A percentile compares a stretch with the other conserved stretches of the same genome.
phyloP scores from a whole-genome alignment of 2,797 vertebrate species.

The Eulemur coronatus region DNA sequence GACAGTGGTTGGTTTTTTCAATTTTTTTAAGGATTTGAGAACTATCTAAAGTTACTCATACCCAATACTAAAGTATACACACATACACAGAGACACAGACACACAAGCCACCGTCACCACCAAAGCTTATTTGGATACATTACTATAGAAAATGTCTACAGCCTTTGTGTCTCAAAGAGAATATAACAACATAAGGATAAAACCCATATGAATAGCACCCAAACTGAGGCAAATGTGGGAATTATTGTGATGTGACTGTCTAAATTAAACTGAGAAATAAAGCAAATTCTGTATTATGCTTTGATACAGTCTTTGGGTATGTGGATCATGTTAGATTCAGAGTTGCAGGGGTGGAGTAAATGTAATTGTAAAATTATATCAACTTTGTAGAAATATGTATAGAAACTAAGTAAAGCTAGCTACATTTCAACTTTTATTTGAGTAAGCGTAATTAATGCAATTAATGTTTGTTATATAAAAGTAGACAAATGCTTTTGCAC shows the following conservation, averaged over 20 bases:
- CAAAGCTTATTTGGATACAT: neutral
- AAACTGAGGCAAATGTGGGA: neutral
- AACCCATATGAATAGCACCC: neutral
- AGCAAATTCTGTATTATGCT: neutral
- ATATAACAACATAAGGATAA: neutral
- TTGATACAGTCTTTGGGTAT: neutral
- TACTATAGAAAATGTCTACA: neutral
- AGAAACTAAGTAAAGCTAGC: neutral
- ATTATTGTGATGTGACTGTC: neutral
- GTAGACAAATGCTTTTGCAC: neutral
- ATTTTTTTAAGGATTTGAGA: neutral
- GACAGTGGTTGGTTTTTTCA: neutral
- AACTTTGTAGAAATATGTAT: neutral
- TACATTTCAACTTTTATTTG: neutral
- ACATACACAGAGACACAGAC: neutral
- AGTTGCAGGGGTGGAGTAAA: neutral
- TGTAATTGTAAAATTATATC: neutral
- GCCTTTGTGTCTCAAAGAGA: neutral
- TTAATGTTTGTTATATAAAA: neutral
- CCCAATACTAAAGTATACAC: neutral
- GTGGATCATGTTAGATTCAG: neutral
- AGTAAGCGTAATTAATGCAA: neutral
- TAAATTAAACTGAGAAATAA: neutral
- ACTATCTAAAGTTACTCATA: neutral
- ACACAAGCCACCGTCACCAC: neutral